These are phyloP conservation scores for Bufotes viridis DNA, from an alignment of 2,797 vertebrate genomes.

Conservation along the genomic window DNA sequence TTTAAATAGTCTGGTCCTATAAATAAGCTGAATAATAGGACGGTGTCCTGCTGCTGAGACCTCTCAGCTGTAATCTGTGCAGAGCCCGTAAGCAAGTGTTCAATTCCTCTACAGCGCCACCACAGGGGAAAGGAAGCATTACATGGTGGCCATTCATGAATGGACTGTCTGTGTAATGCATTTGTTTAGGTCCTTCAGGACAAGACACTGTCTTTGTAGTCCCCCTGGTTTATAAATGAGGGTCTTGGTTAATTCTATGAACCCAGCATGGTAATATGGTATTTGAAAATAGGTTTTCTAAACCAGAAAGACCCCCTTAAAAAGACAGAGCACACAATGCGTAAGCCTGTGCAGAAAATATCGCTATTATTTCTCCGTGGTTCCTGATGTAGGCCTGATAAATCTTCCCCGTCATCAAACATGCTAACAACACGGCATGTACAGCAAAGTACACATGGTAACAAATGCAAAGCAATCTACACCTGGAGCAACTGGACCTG, in stretches of 20 bases:
- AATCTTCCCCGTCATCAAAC: neutral
- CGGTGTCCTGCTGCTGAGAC: too few species aligned
- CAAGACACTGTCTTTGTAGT: neutral
- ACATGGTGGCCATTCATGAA: neutral
- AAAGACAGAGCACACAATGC: neutral
- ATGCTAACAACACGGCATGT: neutral
- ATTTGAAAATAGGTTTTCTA: too few species aligned
- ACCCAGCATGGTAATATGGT: too few species aligned
- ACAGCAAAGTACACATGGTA: neutral
- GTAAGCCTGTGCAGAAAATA: neutral
- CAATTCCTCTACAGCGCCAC: too few species aligned
- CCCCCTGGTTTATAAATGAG: too few species aligned
- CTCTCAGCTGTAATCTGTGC: too few species aligned
- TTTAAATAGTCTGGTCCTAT: too few species aligned
- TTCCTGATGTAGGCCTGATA: neutral
- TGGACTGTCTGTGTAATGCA: neutral
- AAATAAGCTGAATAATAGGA: too few species aligned
- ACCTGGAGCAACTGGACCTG: neutral
- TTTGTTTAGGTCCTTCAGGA: neutral
- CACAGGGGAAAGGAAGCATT: too few species aligned
- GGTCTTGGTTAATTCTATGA: too few species aligned
- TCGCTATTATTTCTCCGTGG: neutral
- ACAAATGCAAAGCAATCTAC: conserved; percentile 5
- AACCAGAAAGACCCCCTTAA: neutral
- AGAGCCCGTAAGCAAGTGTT: too few species aligned